Conservation (phyloP, 2,888 invertebrate species). For the Idaea aversata region DNA sequence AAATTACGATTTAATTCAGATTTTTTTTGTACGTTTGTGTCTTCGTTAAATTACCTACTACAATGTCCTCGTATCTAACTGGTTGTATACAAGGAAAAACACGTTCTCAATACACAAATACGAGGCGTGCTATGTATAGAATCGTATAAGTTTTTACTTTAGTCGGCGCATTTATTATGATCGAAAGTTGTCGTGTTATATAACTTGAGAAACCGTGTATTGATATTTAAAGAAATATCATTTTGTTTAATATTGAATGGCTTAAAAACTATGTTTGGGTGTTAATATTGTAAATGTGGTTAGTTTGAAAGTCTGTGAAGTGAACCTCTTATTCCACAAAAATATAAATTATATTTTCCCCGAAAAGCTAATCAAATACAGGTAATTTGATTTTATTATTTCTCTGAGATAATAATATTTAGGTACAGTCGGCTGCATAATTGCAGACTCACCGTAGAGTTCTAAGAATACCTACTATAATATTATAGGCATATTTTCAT, state of each 20-base stretch:
- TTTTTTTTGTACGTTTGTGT: background rate
- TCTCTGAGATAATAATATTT: too few species aligned
- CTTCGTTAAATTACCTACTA: background rate
- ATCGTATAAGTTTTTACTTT: background rate
- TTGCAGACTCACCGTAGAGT: too few species aligned
- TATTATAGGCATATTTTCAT: too few species aligned
- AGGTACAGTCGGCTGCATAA: too few species aligned
- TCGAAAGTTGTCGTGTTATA: background rate
- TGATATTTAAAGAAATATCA: background rate
- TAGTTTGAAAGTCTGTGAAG: background rate
- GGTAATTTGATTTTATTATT: too few species aligned
- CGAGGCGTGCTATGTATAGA: background rate
- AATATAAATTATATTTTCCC: too few species aligned
- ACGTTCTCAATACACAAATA: slow-evolving; percentile 3
- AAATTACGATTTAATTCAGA: too few species aligned
- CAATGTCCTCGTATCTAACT: background rate
- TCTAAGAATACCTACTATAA: too few species aligned
- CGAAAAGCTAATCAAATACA: too few species aligned
- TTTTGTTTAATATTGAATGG: background rate
- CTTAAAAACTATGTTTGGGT: background rate
- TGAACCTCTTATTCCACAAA: background rate
- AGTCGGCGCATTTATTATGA: background rate
- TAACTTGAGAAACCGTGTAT: background rate
- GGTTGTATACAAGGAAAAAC: slow-evolving; percentile 7
- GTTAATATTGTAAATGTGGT: background rate